Percentiles rank a stretch among this genome's conserved stretches.
Conservation (phyloP, 2,888 invertebrate genomes). For the Sinhomidia bicolor region DNA sequence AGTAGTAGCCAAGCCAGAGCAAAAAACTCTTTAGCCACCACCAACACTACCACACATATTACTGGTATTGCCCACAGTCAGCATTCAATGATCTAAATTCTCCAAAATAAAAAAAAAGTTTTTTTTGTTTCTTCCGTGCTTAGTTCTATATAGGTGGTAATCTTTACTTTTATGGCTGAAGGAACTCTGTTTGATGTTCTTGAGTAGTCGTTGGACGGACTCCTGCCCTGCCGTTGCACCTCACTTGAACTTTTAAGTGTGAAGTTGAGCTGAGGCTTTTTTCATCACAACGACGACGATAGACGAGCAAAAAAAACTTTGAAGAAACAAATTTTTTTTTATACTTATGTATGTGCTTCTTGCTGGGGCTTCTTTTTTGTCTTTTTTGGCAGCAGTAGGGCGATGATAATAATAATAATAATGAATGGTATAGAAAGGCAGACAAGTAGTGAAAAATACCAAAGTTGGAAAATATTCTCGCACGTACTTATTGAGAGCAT, state of each 20-base stretch:
- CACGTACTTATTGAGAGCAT: constrained; percentile 22
- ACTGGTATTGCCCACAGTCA: background rate
- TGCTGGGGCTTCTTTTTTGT: background rate
- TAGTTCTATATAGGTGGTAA: background rate
- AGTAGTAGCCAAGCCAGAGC: background rate
- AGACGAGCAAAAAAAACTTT: background rate
- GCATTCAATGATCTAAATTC: constrained; percentile 64
- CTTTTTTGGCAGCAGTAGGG: background rate
- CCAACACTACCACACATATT: no score
- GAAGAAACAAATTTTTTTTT: background rate
- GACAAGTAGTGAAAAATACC: constrained; percentile 43
- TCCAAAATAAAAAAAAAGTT: constrained; percentile 45
- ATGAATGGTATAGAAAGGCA: constrained; percentile 5
- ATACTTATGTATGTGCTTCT: background rate
- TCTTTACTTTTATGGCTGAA: background rate
- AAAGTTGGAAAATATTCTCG: constrained; percentile 36
- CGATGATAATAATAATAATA: background rate
- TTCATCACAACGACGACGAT: background rate
- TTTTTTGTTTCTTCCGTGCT: background rate
- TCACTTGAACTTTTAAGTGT: constrained; percentile 52
- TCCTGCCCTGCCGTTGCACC: background rate
- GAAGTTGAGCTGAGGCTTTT: constrained; percentile 45
- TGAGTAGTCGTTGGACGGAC: no score
- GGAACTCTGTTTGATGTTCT: background rate
- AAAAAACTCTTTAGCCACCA: constrained; percentile 37